Conservation (phyloP, 2,113 vertebrate genomes). For the Centrocercus urophasianus region DNA sequence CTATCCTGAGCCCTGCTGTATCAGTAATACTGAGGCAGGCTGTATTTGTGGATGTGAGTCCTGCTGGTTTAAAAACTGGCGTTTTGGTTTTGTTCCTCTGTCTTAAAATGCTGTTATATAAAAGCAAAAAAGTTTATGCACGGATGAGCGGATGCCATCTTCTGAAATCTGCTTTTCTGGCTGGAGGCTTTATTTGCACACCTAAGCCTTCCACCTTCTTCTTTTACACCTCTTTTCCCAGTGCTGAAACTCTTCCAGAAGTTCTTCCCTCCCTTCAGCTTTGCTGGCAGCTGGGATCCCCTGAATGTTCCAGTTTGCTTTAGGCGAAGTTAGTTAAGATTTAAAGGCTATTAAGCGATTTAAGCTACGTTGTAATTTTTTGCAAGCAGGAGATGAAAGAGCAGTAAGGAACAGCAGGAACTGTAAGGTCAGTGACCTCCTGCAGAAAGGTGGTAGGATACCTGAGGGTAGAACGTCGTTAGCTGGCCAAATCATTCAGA, state of each 20-base stretch:
- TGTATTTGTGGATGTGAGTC: neutral
- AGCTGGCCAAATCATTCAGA: neutral
- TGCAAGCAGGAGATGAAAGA: conserved; percentile 27
- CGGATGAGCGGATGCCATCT: neutral
- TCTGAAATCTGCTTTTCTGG: neutral
- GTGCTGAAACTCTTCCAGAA: neutral
- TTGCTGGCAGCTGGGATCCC: neutral
- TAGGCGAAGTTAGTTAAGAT: conserved; percentile 44
- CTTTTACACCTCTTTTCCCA: neutral
- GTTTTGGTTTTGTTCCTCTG: neutral
- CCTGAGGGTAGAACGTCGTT: neutral
- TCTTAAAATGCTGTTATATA: neutral
- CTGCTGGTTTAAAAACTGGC: neutral
- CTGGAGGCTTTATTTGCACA: neutral
- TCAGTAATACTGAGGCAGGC: neutral
- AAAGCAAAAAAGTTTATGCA: neutral
- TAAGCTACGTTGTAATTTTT: conserved; percentile 7
- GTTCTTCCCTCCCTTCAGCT: neutral
- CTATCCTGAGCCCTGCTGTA: neutral
- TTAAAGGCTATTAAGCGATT: conserved; percentile 41
- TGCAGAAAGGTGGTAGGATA: neutral
- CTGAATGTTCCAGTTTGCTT: conserved; percentile 43
- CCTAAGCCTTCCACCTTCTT: neutral
- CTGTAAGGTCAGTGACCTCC: conserved; percentile 18
- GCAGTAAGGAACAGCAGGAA: neutral